Evolutionary conservation across 2,888 invertebrate species (phyloP), one percentile per base, ranked within the genome.

Genomic region (Mimas tiliae): DNA sequence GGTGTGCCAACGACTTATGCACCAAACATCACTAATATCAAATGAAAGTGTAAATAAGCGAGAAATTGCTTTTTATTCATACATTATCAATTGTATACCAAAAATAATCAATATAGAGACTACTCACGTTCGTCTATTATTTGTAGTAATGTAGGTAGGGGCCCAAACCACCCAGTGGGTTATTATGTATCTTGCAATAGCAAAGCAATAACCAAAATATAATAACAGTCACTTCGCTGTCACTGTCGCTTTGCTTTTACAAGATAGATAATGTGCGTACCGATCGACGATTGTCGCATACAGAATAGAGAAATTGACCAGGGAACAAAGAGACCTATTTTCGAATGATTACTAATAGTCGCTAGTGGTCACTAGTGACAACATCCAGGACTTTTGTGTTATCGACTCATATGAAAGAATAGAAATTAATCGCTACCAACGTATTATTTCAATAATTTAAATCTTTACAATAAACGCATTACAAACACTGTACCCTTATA

Each of bases 401-500:
- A 50, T n/a, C 6, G 19, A 19, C 50, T 50, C 0, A 27, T 71
- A 75, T 72, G 63, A 67, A 78, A 80, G 76, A 84, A 86, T 81
- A 82, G 80, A 84, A 87, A 84, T 79, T 79, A 82, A 84, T 82
- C 74, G 78, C 83, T 87, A 87, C 74, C 75, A 85, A 86, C 84
- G 74, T 80, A 83, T 82, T 77, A 74, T 76, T 78, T 83, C 74
- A 85, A 87, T 85, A 81, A 84, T 83, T 86, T 82, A 85, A 78
- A 74, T 72, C 77, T 85, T 87, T 88, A 88, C 84, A 79, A 87
- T 85, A 85, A 86, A 88, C 83, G 86, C 80, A 80, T 85, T 85
- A 85, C 74, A 85, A 88, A 87, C 83, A 86, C 84, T 83, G 85
- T 86, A 87, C 82, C 81, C 87, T 86, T 89, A 88, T 71, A 85